These are phyloP conservation scores for Pardalotus punctatus DNA, from an alignment of 2,113 vertebrate species.

Conservation along the genomic window DNA sequence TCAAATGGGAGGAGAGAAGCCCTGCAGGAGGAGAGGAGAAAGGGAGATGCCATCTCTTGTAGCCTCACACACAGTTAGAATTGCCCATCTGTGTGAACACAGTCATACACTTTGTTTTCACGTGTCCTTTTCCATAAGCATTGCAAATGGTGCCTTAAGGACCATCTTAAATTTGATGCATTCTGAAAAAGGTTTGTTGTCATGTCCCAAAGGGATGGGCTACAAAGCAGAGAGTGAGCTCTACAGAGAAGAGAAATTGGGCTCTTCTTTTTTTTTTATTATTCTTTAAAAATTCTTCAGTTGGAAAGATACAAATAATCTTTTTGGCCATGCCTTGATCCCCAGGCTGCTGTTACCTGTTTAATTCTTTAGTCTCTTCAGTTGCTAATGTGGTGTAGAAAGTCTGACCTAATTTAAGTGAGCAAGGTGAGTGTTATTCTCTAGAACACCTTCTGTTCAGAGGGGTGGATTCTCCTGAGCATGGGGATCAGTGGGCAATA, in stretches of 20 bases:
- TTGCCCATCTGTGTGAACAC: background rate
- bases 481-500: background rate
- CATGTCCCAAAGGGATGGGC: background rate
- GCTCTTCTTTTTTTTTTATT: background rate
- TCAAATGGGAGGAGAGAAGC: background rate
- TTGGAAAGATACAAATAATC: background rate
- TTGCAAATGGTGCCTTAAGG: background rate
- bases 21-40: background rate
- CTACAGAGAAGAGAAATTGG: background rate
- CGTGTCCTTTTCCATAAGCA: background rate
- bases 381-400: background rate
- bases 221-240: background rate
- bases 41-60: background rate
- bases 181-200: background rate
- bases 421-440: background rate
- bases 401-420: background rate
- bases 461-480: background rate
- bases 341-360: background rate
- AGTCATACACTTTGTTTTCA: background rate
- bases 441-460: background rate
- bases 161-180: background rate
- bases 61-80: background rate
- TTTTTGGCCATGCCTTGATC: background rate
- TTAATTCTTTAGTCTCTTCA: background rate
- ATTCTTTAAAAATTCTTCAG: background rate